Percentiles rank a stretch among this genome's conserved stretches.
Evolutionary conservation across 2,113 vertebrate genomes (phyloP).

Genomic region (Leptosomus discolor): DNA sequence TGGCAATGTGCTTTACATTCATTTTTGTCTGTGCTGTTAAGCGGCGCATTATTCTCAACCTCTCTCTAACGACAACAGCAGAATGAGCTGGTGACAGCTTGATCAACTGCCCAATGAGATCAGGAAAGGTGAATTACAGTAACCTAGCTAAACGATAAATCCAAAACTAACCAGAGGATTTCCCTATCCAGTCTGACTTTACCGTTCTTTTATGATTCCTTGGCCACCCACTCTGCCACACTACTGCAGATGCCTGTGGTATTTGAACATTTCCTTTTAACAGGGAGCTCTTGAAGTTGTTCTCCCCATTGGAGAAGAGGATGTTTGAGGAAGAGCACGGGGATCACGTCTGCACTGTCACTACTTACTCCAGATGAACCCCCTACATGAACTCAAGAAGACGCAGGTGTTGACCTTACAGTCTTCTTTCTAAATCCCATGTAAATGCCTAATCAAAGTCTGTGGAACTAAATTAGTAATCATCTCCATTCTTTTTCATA

Average conservation of each 20-base stretch:
- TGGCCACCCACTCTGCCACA: not conserved
- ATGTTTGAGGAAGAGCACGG: not conserved
- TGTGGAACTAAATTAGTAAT: not conserved
- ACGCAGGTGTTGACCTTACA: not conserved
- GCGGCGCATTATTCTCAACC: not conserved
- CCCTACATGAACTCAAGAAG: not conserved
- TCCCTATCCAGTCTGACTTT: not conserved
- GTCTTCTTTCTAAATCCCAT: not conserved
- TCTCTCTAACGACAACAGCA: not conserved
- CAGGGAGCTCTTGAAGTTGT: not conserved
- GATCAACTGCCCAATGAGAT: not conserved
- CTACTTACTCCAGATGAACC: not conserved
- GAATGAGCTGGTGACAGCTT: not conserved
- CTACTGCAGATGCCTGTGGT: not conserved
- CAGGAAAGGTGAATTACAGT: not conserved
- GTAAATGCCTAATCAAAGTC: not conserved
- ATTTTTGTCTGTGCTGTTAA: not conserved
- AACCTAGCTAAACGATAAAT: not conserved
- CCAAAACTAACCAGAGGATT: not conserved
- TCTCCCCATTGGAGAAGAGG: not conserved
- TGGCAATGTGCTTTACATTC: not conserved
- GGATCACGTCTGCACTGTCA: not conserved
- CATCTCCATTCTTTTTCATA: not conserved
- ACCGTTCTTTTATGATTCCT: accelerated
- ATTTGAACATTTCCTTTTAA: not conserved